These are phyloP conservation scores for Metacarcinus magister DNA, from an alignment of 2,888 invertebrate species.

Conservation along the genomic window DNA sequence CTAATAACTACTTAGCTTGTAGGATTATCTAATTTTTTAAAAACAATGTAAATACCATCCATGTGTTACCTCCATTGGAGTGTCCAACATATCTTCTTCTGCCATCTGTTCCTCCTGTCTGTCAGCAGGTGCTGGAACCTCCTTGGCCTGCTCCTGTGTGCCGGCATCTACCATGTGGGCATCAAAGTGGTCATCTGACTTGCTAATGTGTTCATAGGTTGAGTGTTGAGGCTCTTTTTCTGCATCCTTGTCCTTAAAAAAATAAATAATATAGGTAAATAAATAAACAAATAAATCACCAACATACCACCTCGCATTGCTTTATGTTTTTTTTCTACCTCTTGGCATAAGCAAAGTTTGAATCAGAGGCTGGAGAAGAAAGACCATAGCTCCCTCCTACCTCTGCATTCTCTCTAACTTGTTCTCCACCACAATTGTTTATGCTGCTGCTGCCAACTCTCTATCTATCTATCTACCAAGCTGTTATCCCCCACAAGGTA, in stretches of 20 bases:
- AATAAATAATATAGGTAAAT: conserved; percentile 37
- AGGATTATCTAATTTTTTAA: no score
- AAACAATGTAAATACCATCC: not conserved
- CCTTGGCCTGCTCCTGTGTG: conserved; percentile 91
- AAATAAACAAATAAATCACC: not conserved
- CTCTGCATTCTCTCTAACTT: no score
- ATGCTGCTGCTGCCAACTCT: no score
- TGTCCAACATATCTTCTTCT: conserved; percentile 85
- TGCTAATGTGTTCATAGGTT: conserved; percentile 93
- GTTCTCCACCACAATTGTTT: no score
- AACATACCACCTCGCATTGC: not conserved
- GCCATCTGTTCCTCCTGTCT: conserved; percentile 88
- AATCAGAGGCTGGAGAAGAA: no score
- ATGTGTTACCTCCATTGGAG: conserved; percentile 84
- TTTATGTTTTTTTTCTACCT: no score
- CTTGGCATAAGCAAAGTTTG: no score
- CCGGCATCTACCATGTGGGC: conserved; percentile 88
- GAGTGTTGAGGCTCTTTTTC: conserved; percentile 69
- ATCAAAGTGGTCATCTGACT: conserved; percentile 89
- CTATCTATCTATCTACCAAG: no score
- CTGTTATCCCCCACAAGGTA: no score
- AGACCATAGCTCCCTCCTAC: no score
- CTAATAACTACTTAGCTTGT: no score
- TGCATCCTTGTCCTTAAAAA: conserved; percentile 82
- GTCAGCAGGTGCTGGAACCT: conserved; percentile 87